phyloP scores from a whole-genome alignment of 2,113 vertebrate species.

The Chloebia gouldiae region DNA sequence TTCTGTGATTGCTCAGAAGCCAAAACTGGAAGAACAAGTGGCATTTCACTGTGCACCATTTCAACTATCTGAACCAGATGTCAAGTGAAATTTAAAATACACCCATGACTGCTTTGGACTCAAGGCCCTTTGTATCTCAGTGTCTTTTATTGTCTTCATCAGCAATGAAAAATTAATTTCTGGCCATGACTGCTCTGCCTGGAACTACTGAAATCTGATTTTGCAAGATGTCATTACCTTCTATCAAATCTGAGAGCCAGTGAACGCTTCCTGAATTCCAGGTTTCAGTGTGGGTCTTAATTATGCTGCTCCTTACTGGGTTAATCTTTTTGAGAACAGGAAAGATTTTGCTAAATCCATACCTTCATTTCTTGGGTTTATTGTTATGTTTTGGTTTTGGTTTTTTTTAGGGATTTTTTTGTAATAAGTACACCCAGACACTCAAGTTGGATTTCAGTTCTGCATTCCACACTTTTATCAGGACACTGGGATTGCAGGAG shows the following conservation, averaged over 20 bases:
- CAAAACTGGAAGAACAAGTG: neutral
- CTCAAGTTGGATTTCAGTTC: neutral
- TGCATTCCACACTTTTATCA: neutral
- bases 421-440: neutral
- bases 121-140: neutral
- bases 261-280: neutral
- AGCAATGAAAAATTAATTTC: neutral
- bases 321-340: neutral
- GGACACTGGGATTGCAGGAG: neutral
- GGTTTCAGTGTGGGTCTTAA: neutral
- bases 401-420: neutral
- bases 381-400: neutral
- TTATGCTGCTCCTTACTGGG: neutral
- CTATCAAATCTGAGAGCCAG: neutral
- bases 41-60: neutral
- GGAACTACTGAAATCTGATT: neutral
- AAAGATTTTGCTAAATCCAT: neutral
- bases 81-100: neutral
- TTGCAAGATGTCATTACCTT: neutral
- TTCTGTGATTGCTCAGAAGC: neutral
- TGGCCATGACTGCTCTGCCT: neutral
- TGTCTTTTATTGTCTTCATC: neutral
- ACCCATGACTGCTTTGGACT: neutral
- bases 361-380: neutral
- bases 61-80: neutral